Conservation (phyloP, 2,113 vertebrate species). For the Ascaphus truei region DNA sequence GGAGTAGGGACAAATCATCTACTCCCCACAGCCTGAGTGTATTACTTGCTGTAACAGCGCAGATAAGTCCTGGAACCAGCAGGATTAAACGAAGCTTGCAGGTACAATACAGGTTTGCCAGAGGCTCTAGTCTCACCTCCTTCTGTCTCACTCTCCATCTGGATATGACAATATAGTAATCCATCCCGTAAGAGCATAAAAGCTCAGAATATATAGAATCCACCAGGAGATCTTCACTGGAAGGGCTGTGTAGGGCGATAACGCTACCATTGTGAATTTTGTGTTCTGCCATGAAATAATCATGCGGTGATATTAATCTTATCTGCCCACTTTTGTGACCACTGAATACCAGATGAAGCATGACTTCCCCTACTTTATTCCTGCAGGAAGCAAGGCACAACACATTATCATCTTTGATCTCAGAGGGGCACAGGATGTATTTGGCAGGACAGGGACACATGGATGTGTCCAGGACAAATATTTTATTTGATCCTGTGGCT, state of each 20-base stretch:
- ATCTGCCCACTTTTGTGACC: conserved; percentile 49
- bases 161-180: conserved; percentile 50
- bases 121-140: conserved; percentile 19
- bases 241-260: conserved; percentile 43
- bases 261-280: conserved; percentile 45
- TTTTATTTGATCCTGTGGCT: conserved; percentile 45
- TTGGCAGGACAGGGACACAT: conserved; percentile 52
- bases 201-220: conserved; percentile 23
- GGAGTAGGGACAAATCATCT: conserved; percentile 37
- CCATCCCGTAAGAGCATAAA: conserved; percentile 56
- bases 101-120: conserved; percentile 43
- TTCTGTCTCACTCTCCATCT: conserved; percentile 5
- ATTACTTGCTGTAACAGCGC: conserved; percentile 46
- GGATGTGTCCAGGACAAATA: conserved; percentile 53
- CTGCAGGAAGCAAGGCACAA: conserved; percentile 51
- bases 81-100: conserved; percentile 42
- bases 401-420: conserved; percentile 38
- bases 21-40: conserved; percentile 50
- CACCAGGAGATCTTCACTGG: not conserved
- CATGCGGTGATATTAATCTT: conserved; percentile 46
- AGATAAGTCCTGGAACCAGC: conserved; percentile 48
- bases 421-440: conserved; percentile 42
- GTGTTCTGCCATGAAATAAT: conserved; percentile 34
- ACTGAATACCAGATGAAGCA: conserved; percentile 48
- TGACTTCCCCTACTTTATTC: conserved; percentile 31